phyloP scores from a whole-genome alignment of 53 echinoderm and acorn worm species.

The Hippasteria phrygiana region DNA sequence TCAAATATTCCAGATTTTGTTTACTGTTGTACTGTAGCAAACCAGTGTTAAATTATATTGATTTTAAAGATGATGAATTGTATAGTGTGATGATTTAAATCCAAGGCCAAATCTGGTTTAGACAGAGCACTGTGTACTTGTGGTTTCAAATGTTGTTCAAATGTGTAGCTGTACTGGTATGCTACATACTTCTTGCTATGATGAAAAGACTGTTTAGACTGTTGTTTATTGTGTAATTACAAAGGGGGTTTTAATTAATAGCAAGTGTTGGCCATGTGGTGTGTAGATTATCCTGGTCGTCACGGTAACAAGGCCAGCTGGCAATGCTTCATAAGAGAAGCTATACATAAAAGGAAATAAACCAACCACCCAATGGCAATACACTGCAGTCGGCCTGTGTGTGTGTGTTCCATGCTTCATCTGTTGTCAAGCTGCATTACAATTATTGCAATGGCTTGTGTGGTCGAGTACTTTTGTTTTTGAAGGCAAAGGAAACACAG shows the following conservation, averaged over 20 bases:
- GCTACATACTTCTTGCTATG: not conserved
- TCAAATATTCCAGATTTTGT: not conserved
- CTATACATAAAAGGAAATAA: constrained; percentile 1
- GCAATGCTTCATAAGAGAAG: constrained; percentile 39
- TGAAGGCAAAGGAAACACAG: no score
- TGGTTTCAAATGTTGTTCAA: no score
- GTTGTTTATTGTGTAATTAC: constrained; percentile 55
- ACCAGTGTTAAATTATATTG: constrained; percentile 23
- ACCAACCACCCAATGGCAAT: not conserved
- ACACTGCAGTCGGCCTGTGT: no score
- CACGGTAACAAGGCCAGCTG: constrained; percentile 55
- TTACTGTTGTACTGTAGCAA: not conserved
- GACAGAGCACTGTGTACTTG: no score
- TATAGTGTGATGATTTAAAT: not conserved
- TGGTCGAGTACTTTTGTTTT: no score
- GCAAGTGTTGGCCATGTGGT: constrained; percentile 57
- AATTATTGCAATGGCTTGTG: no score
- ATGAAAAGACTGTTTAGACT: constrained; percentile 9
- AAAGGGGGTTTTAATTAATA: constrained; percentile 47
- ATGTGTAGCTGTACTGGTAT: not conserved
- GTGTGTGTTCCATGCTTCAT: no score
- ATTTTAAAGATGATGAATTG: constrained; percentile 5
- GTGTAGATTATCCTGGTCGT: constrained; percentile 50
- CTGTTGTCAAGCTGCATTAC: no score
- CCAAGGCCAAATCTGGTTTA: constrained; percentile 18